Base-by-base conservation (phyloP, 2,888 invertebrate genomes). In the Leucophenga maculata region DNA sequence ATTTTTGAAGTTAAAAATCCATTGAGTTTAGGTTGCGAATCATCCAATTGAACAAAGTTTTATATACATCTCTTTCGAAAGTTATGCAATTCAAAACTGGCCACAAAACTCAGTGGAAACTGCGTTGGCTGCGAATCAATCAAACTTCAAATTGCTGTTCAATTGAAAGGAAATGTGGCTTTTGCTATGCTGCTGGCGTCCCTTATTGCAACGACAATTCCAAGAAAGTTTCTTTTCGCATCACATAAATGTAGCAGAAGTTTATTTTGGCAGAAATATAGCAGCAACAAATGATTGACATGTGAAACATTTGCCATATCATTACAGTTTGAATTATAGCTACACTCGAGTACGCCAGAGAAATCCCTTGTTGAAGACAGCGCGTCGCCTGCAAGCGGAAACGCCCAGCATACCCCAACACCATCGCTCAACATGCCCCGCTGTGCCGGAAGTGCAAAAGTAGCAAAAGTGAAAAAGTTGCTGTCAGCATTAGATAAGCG, bases 401-500 rank as follows among this genome's bases (percentile, higher is more conserved):
- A 80, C 81, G 80, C 80, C 78, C 75, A 75, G 74, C 65, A 65
- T 55, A 65, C 20, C 46, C 69, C 52, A 48, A 60, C 69, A 70
- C 22, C 75, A 71, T 78, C 77, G 76, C 77, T 78, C 71, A 78
- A 69, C 75, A 73, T 68, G 68, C 69, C 60, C 70, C 44, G 11
- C 52, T 67, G 39, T 32, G 57, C 55, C 65, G 62, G 48, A 70
- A 72, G 71, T 72, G 57, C 71, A 82, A 82, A 80, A 72, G 81
- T 83, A 78, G 79, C 75, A 78, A 79, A 82, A 86, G 82, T 85
- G 82, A 84, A 83, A 81, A 83, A 85, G 80, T 85, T 82, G 86
- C 86, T 86, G 85, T 86, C 86, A 85, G 83, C 85, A 79, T 78
- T 78, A 86, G 85, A 85, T 85, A 85, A 85, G 86, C 83, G 79